These are phyloP conservation scores for Ovis aries DNA, from an alignment of 2,113 vertebrate genomes.

Conservation along the genomic window ARS-UI_Ramb_v3.0 NC_056054.1:253722501-253723000, in stretches of 20 bases:
- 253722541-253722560: slow-evolving; percentile 18
- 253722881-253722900: neutral
- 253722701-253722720: neutral
- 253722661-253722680: neutral
- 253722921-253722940: neutral
- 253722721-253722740: neutral
- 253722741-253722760: neutral
- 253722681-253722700: neutral
- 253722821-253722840: neutral
- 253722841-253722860: neutral
- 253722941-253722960: neutral
- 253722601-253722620: neutral
- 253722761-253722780: neutral
- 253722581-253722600: neutral
- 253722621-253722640: neutral
- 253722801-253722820: neutral
- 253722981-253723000: neutral
- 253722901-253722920: neutral
- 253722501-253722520: neutral
- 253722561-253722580: slow-evolving; percentile 1
- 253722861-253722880: neutral
- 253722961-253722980: neutral
- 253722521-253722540: neutral
- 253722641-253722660: neutral
- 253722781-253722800: neutral